A percentile compares a stretch with the other conserved stretches of the same genome.
Conservation (phyloP, 2,797 vertebrate genomes). For the Semaprochilodus insignis region DNA sequence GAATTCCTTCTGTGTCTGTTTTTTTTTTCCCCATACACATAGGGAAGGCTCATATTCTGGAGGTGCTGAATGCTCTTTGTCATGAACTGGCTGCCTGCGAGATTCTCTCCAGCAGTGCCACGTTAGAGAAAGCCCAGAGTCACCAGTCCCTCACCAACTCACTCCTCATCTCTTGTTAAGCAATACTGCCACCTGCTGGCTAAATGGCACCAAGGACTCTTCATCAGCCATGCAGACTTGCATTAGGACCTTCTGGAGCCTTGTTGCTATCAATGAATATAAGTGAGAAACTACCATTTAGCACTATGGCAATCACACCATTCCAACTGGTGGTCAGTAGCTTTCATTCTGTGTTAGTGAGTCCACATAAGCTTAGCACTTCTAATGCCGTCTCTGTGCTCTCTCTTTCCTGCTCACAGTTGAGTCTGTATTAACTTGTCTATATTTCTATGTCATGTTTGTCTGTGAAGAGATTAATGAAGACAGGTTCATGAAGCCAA, state of each 20-base stretch:
- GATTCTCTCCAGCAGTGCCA: constrained; percentile 75
- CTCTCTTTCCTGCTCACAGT: no score
- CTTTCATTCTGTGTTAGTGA: no score
- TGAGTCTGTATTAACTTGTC: neutral
- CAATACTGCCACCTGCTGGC: constrained; percentile 63
- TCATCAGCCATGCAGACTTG: neutral
- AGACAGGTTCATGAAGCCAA: neutral
- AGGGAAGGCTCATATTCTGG: constrained; percentile 84
- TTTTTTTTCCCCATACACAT: constrained; percentile 47
- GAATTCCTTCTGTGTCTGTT: neutral
- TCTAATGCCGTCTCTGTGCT: neutral
- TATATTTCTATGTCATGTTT: constrained; percentile 3
- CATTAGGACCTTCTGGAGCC: neutral
- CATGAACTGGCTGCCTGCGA: constrained; percentile 87
- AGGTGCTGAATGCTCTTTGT: constrained; percentile 87
- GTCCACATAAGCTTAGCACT: neutral
- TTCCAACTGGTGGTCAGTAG: neutral
- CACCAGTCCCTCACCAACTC: constrained; percentile 74
- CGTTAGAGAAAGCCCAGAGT: constrained; percentile 70
- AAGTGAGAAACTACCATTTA: neutral
- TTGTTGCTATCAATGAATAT: neutral
- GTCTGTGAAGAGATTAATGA: neutral
- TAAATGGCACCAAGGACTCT: constrained; percentile 1
- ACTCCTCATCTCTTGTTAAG: constrained; percentile 86
- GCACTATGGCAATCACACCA: neutral